Evolutionary conservation across 2,888 invertebrate genomes (phyloP), one percentile per base, ranked within the genome.

Genomic region (Cyrtodaria siliqua): DNA sequence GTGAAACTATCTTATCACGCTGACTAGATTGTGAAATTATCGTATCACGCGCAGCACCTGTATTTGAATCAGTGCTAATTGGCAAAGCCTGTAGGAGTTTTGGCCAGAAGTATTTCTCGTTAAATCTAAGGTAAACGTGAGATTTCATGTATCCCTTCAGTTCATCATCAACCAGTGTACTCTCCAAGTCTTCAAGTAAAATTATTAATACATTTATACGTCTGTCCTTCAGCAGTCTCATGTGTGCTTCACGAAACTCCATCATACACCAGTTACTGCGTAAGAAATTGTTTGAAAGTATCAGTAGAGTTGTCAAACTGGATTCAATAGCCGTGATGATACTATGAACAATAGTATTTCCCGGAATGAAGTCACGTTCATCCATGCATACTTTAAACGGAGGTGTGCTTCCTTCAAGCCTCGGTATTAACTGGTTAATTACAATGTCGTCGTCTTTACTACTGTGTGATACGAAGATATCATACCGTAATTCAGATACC

Each of bases 381-480:
- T 67, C 74, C 1, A 68, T 20, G 33, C 62, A 72, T 8, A 77
- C 40, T 24, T 61, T 62, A 29, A 61, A 77, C 18, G 77, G 68
- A 0, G 71, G 77, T 1, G 16, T 23, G 8, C 53, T 26, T 2
- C 40, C 42, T 38, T 72, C 63, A 12, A 77, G 27, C 2, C 18
- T 59, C 12, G 29, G 16, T 2, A 63, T 63, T 2, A 77, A 33
- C 14, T 20, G 4, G 14, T 62, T 27, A 16, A 27, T n/a, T 12
- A 33, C 33, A 29, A 47, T 50, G 18, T 53, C 61, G 40, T 68
- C 71, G 27, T 79, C 79, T n/a, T 52, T 42, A 44, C 68, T 68
- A n/a, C 74, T 75, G 40, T 79, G 71, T 9, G 74, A 57, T 4
- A 75, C 23, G 33, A 79, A 79, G 2, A 79, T 44, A 44, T 79